These are phyloP conservation scores for Meganola albula DNA, from an alignment of 2,888 invertebrate species.

Conservation along the genomic window DNA sequence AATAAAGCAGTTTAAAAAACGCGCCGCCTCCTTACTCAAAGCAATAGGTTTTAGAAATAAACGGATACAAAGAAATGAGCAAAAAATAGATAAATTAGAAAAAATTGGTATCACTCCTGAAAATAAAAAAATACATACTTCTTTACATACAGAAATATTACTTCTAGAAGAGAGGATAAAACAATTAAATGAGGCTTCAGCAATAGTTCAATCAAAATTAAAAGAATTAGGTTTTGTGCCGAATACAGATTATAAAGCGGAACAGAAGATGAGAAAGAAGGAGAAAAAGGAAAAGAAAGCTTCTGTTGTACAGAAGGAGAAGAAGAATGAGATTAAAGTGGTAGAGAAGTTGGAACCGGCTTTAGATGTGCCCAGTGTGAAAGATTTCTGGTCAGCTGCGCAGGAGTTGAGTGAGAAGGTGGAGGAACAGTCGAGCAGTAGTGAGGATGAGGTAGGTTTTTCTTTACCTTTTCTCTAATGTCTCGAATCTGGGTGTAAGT, in stretches of 20 bases:
- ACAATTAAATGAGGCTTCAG: constrained; percentile 41
- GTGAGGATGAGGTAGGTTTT: constrained; percentile 62
- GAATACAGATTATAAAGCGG: too few relatives aligned
- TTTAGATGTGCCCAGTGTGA: constrained; percentile 55
- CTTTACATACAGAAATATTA: constrained; percentile 54
- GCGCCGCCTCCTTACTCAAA: constrained; percentile 42
- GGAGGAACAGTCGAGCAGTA: constrained; percentile 48
- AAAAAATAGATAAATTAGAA: constrained; percentile 53
- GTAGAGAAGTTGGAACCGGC: constrained; percentile 45
- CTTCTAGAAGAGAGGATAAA: constrained; percentile 39
- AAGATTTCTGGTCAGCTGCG: constrained; percentile 54
- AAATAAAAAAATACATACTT: constrained; percentile 57
- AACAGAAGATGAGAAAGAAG: constrained; percentile 22
- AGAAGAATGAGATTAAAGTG: constrained; percentile 29
- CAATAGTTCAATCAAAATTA: constrained; percentile 32
- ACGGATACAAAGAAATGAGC: constrained; percentile 38
- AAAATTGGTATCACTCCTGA: constrained; percentile 38
- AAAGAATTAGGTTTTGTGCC: constrained; percentile 29
- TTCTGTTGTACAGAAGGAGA: constrained; percentile 15
- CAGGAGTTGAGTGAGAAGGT: constrained; percentile 23
- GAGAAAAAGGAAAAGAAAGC: constrained; percentile 25
- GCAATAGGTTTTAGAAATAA: constrained; percentile 40
- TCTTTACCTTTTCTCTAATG: too few relatives aligned
- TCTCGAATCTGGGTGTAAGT: too few relatives aligned
- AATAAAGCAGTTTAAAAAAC: constrained; percentile 45